Percentiles rank a stretch among this genome's conserved stretches.
phyloP scores from a whole-genome alignment of 2,113 vertebrate genomes.

The Theristicus caerulescens region DNA sequence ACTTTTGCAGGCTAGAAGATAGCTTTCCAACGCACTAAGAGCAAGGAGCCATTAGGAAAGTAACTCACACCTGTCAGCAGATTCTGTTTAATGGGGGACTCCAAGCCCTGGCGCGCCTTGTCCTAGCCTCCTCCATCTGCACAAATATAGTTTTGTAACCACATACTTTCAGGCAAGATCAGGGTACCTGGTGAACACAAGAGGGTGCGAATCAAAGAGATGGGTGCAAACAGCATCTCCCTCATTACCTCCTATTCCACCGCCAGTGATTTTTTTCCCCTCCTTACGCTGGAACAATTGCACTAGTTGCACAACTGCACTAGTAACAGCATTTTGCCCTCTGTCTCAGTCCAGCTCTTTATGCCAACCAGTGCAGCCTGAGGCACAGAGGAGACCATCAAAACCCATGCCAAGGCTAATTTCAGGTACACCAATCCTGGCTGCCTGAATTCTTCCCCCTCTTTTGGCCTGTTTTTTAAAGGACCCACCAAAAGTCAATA shows the following conservation, averaged over 20 bases:
- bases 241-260: background rate
- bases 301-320: background rate
- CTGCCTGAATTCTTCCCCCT: background rate
- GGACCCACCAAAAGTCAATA: background rate
- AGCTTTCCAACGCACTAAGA: background rate
- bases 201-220: background rate
- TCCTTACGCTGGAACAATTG: background rate
- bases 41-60: slow-evolving; percentile 45
- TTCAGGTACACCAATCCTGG: background rate
- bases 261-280: fast-evolving
- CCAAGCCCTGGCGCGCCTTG: background rate
- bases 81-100: background rate
- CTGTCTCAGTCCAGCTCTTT: background rate
- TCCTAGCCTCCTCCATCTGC: background rate
- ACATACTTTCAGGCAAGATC: background rate
- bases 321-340: background rate
- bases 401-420: background rate
- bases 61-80: slow-evolving; percentile 33
- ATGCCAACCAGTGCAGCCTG: background rate
- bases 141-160: background rate
- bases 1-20: background rate
- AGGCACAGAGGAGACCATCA: background rate
- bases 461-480: background rate
- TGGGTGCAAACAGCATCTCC: background rate
- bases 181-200: background rate